Percentiles rank a stretch among this genome's conserved stretches.
Conservation (phyloP, 2,113 vertebrate genomes). For the Nymphicus hollandicus region DNA sequence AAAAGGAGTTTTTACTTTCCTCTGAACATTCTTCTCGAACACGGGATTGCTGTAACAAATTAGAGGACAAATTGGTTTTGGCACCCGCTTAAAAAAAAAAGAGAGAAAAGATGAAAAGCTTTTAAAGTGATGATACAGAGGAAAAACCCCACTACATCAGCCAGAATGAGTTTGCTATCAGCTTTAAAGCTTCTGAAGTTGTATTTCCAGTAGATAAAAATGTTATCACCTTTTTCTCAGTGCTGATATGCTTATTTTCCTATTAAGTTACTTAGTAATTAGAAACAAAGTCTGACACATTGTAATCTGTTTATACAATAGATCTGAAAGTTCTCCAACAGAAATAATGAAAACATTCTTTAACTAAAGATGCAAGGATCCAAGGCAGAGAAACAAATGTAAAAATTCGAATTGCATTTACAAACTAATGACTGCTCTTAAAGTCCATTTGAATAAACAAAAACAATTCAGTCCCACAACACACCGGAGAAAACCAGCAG, state of each 20-base stretch:
- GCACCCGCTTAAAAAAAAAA: constrained; percentile 37
- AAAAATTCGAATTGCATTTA: background rate
- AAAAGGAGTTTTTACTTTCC: constrained; percentile 1
- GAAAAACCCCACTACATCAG: background rate
- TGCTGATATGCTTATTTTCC: constrained; percentile 13
- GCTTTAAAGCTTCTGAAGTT: constrained; percentile 33
- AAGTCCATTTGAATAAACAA: background rate
- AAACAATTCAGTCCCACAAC: background rate
- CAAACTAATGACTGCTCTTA: background rate
- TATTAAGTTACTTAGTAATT: constrained; percentile 25
- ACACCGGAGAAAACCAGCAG: background rate
- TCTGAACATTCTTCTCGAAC: constrained; percentile 4
- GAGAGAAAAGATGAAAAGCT: constrained; percentile 38
- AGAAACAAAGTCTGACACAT: constrained; percentile 51
- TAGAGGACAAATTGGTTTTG: constrained; percentile 53
- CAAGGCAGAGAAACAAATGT: background rate
- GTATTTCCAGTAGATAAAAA: constrained; percentile 53
- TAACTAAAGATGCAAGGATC: background rate
- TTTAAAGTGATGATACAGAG: constrained; percentile 30
- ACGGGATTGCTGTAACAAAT: constrained; percentile 33
- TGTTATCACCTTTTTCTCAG: constrained; percentile 42
- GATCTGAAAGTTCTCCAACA: constrained; percentile 16
- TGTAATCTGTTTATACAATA: constrained; percentile 13
- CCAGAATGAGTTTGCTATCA: constrained; percentile 25
- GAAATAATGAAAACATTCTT: background rate